Conservation (phyloP, 2,113 vertebrate species). For the Zosterops pallidus region DNA sequence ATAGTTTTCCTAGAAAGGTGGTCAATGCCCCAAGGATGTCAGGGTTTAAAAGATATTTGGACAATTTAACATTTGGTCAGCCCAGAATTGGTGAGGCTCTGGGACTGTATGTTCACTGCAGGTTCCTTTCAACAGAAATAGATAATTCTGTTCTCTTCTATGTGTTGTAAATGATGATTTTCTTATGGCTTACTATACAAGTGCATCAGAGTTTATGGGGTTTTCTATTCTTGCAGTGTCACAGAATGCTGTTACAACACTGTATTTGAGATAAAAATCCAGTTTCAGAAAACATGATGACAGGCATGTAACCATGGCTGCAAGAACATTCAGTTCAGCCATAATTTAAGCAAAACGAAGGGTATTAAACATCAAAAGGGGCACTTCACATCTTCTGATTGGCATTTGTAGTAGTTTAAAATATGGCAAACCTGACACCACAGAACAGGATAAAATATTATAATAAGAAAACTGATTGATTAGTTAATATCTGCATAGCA, state of each 20-base stretch:
- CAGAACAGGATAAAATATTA: not conserved
- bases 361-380: not conserved
- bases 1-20: not conserved
- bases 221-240: not conserved
- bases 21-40: fast-evolving
- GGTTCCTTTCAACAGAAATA: not conserved
- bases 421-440: not conserved
- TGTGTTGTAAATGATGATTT: not conserved
- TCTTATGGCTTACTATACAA: not conserved
- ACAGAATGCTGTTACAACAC: not conserved
- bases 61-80: not conserved
- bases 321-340: not conserved
- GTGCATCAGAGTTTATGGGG: not conserved
- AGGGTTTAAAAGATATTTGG: not conserved
- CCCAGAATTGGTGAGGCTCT: not conserved
- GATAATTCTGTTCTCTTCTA: not conserved
- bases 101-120: not conserved
- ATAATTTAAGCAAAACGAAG: not conserved
- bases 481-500: not conserved
- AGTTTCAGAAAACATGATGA: constrained; percentile 16
- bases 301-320: not conserved
- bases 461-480: constrained; percentile 23
- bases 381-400: not conserved
- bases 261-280: not conserved
- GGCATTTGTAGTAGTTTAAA: not conserved